These are phyloP conservation scores for Netelia melanura DNA, from an alignment of 2,888 invertebrate genomes.

Conservation along the genomic window DNA sequence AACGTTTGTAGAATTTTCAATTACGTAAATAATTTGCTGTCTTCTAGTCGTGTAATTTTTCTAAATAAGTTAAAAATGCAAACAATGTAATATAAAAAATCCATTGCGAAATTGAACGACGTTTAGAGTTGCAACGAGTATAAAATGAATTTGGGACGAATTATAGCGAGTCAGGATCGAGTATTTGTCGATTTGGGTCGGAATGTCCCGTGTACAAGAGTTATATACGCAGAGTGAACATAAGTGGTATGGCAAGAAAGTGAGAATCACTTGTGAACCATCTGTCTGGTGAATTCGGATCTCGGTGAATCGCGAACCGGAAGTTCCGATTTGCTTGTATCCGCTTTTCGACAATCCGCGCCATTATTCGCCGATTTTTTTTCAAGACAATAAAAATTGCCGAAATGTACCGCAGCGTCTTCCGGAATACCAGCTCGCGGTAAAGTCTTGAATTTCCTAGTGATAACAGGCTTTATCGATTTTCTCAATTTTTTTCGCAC, in stretches of 20 bases:
- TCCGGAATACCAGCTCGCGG: conserved; percentile 64
- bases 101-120: too few relatives aligned
- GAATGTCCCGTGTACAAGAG: too few relatives aligned
- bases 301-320: conserved; percentile 54
- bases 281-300: conserved; percentile 77
- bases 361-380: conserved; percentile 34
- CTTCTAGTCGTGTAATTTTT: too few relatives aligned
- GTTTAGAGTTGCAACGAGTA: too few relatives aligned
- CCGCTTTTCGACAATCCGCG: conserved; percentile 32
- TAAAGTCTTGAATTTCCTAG: conserved; percentile 4
- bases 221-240: neutral
- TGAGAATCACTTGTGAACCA: conserved; percentile 76
- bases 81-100: too few relatives aligned
- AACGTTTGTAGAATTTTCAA: too few relatives aligned
- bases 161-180: too few relatives aligned
- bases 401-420: conserved; percentile 76
- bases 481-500: conserved; percentile 21
- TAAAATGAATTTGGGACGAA: too few relatives aligned
- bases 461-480: conserved; percentile 39
- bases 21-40: too few relatives aligned
- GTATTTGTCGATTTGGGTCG: too few relatives aligned
- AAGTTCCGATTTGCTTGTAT: conserved; percentile 46
- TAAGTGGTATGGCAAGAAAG: conserved; percentile 33
- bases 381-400: conserved; percentile 72
- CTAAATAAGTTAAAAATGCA: too few relatives aligned